phyloP scores from a whole-genome alignment of 2,113 vertebrate genomes.

The Grus americana region DNA sequence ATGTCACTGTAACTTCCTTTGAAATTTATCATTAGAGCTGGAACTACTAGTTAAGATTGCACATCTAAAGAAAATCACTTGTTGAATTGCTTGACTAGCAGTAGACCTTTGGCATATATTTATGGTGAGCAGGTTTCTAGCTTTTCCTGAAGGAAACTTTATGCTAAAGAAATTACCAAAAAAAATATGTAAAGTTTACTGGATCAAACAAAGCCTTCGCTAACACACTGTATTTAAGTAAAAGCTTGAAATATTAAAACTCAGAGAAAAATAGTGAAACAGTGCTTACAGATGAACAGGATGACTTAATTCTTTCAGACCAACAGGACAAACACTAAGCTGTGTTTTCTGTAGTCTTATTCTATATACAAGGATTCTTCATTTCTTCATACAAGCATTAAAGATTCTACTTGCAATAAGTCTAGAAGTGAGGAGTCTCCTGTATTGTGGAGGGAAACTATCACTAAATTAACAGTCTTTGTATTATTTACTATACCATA shows the following conservation, averaged over 20 bases:
- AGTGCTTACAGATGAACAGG: background rate
- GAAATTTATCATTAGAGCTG: background rate
- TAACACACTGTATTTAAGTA: background rate
- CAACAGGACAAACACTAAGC: background rate
- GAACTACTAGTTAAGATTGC: background rate
- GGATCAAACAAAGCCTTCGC: background rate
- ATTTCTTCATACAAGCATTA: background rate
- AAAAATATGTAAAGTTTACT: background rate
- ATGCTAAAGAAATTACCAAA: background rate
- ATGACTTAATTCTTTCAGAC: background rate
- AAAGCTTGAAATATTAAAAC: background rate
- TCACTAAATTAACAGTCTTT: background rate
- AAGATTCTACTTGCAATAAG: background rate
- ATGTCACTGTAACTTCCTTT: background rate
- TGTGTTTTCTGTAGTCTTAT: background rate
- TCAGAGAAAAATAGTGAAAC: background rate
- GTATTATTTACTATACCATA: background rate
- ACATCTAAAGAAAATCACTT: background rate
- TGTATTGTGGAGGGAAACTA: background rate
- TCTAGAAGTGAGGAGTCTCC: background rate
- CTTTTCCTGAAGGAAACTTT: background rate
- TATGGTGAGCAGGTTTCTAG: background rate
- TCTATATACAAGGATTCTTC: background rate
- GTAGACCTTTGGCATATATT: background rate
- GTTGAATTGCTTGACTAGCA: background rate